Evolutionary conservation across 2,888 invertebrate genomes (phyloP), one percentile per base, ranked within the genome.

Genomic region (Atrina japonica): DNA sequence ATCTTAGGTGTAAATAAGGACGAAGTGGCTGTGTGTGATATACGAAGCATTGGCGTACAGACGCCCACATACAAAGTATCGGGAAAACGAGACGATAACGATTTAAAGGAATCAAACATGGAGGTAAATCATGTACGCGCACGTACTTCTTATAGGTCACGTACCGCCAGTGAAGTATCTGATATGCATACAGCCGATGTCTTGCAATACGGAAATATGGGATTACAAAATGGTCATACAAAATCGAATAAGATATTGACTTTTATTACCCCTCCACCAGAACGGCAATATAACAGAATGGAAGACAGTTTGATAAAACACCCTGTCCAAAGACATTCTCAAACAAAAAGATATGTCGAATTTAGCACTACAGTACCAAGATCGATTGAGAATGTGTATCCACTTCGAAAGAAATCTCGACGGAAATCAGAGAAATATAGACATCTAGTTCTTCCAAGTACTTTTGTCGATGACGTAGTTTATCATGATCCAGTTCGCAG

Each of bases 371-470:
- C 56, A 1, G 40, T 56, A 7, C 56, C 56, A 1, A 56, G 23
- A 23, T 18, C 56, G 6, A 56, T 56, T 21, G 56, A 56, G 56
- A 56, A 56, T 21, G 56, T 56, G 14, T 56, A 56, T 41, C 40
- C 52, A 0, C 27, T 18, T 23, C 35, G 23, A n/a, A 56, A 18
- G 2, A 35, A 40, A 35, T 35, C n/a, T 9, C 14, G 11, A 11
- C 35, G 29, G 9, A 56, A 6, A 35, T 11, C 41, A 11, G 23
- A 30, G 2, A 35, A 40, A 1, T 29, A 29, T 3, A 56, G 56
- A 40, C 56, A 56, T 16, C 23, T 3, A 1, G 21, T 56, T 21
- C 16, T 35, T n/a, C 56, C 30, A 23, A 40, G 40, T 6, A 23
- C 23, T n/a, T 56, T 56, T 16, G n/a, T 40, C 23, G 35, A 35